Evolutionary conservation across 2,113 vertebrate species (phyloP).

Genomic region (Oreochromis spilurus): DNA sequence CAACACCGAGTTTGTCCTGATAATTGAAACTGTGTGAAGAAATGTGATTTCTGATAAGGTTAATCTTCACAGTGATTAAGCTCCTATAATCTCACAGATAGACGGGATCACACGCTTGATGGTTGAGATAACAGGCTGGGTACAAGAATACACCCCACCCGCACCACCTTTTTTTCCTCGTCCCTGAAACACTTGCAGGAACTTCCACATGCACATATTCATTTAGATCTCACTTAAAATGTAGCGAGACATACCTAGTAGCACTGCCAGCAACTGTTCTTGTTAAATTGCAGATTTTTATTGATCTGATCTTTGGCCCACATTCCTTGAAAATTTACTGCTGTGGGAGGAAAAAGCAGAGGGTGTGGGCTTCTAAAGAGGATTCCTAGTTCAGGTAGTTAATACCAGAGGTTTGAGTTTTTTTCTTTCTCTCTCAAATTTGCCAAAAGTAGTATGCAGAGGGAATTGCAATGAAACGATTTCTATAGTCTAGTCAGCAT

Average conservation of each 20-base stretch:
- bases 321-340: conserved; percentile 60
- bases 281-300: conserved; percentile 67
- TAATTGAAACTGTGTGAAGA: conserved; percentile 53
- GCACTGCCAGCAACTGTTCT: conserved; percentile 63
- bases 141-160: background rate
- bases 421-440: background rate
- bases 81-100: conserved; percentile 36
- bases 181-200: background rate
- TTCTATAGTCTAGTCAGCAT: conserved; percentile 35
- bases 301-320: conserved; percentile 50
- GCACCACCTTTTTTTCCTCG: background rate
- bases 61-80: conserved; percentile 60
- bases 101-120: conserved; percentile 43
- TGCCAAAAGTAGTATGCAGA: conserved; percentile 12
- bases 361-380: conserved; percentile 22
- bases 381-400: conserved; percentile 55
- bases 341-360: conserved; percentile 12
- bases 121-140: conserved; percentile 18
- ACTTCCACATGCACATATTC: background rate
- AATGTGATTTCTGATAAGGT: conserved; percentile 54
- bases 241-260: conserved; percentile 1
- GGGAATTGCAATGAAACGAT: conserved; percentile 61
- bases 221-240: conserved; percentile 30
- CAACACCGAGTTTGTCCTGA: conserved; percentile 15
- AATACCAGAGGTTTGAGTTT: conserved; percentile 19